Percentiles rank a stretch among this genome's conserved stretches.
These are phyloP conservation scores for Pocillopora meandrina DNA, from an alignment of 92 coral and sea anemone genomes.

Conservation along the genomic window DNA sequence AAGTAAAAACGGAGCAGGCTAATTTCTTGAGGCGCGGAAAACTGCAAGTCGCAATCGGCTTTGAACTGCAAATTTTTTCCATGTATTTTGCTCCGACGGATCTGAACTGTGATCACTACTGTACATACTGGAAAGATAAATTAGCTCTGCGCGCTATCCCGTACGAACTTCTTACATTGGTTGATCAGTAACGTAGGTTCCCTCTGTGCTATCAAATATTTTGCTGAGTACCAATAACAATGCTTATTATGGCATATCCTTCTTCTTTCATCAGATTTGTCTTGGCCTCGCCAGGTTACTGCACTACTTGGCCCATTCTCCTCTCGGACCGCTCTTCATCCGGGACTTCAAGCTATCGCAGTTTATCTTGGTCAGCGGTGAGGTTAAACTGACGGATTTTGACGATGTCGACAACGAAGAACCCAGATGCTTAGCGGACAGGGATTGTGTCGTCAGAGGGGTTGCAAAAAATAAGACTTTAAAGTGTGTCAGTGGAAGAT, in stretches of 20 bases:
- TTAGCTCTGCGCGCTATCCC: no score
- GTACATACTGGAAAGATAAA: no score
- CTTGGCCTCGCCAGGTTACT: slow-evolving; percentile 85
- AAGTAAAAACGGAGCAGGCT: no score
- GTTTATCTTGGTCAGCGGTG: slow-evolving; percentile 86
- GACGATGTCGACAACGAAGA: slow-evolving; percentile 96
- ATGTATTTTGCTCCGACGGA: no score
- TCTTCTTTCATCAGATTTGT: slow-evolving; percentile 64
- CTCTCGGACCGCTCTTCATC: slow-evolving; percentile 85
- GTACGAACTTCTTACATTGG: no score
- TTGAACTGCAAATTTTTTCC: no score
- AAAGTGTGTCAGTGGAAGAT: slow-evolving; percentile 69
- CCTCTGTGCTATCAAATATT: background rate
- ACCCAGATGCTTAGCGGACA: slow-evolving; percentile 58
- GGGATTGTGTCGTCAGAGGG: slow-evolving; percentile 77
- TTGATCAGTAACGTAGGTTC: background rate
- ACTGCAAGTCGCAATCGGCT: no score
- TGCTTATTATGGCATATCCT: background rate
- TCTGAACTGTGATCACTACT: no score
- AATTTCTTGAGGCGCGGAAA: no score
- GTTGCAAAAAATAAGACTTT: slow-evolving; percentile 61
- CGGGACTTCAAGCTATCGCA: slow-evolving; percentile 90
- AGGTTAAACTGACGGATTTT: slow-evolving; percentile 82
- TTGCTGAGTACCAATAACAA: background rate
- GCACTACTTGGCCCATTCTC: slow-evolving; percentile 73